Evolutionary conservation across 2,113 vertebrate genomes (phyloP), one percentile per base, ranked within the genome.

Genomic region (Sinosuthora webbiana): DNA sequence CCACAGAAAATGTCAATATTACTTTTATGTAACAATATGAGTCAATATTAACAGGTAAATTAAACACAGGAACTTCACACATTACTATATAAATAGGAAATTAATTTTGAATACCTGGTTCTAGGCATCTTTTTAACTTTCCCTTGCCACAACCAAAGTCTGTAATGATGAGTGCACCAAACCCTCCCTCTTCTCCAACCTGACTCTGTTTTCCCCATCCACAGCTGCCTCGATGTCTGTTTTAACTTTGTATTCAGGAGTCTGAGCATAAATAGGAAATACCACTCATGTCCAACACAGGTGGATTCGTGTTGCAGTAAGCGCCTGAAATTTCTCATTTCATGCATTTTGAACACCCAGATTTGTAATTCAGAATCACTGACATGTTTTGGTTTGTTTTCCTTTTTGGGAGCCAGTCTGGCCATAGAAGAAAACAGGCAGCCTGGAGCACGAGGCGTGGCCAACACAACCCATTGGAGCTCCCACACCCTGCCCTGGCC

Each of bases 281-380:
- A 55, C 76, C 45, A 7, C 42, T 94, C 45, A 6, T 89, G 80
- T 91, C 83, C 93, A 89, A 62, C 89, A 83, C 1, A n/a, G 45
- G 45, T 62, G 75, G 55, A 77, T 74, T 83, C 68, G 23, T 33
- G 55, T 89, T 73, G 42, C 64, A 83, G 55, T 63, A 81, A 86
- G 68, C 1, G 3, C 77, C 69, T 15, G 11, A 74, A 63, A 77
- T 67, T 45, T 95, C 89, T 89, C 87, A 77, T 87, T 91, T 87
- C 71, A 78, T 87, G 83, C 71, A 59, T 94, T 69, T 74, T 87
- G 89, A 92, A 49, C 59, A 70, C 11, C 18, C 33, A 67, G 28
- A 77, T 89, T 87, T 78, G 83, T 83, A 91, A 87, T 91, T 81
- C 80, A 64, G 82, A 92, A 83, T 25, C 68, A 30, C 39, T 25